Evolutionary conservation across 2,797 vertebrate species (phyloP).

Genomic region (Strix occidentalis): DNA sequence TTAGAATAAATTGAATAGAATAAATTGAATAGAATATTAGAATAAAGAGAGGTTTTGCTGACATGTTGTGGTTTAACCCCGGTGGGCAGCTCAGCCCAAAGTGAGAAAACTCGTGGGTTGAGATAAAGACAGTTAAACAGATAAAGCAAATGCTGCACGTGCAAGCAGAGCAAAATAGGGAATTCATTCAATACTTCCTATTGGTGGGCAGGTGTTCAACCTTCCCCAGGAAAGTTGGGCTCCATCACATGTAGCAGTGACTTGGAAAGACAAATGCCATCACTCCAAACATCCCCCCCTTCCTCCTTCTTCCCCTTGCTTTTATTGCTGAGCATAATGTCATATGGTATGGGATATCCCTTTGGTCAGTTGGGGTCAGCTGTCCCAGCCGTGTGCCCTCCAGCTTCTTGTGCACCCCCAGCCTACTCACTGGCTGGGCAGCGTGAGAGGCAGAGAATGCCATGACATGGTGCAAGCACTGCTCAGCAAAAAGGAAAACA

Average conservation of each 20-base stretch:
- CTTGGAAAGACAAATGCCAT: not conserved
- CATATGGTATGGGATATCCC: not conserved
- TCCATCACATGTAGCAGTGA: fast-evolving
- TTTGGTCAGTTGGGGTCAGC: not conserved
- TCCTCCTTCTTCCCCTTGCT: not conserved
- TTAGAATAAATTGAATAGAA: not conserved
- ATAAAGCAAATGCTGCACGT: not conserved
- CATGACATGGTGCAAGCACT: not conserved
- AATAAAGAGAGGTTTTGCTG: not conserved
- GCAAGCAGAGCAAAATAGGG: not conserved
- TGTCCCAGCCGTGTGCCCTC: not conserved
- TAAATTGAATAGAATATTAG: not conserved
- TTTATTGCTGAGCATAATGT: fast-evolving
- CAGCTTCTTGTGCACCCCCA: not conserved
- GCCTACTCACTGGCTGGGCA: not conserved
- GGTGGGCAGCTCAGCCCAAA: not conserved
- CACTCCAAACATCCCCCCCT: fast-evolving
- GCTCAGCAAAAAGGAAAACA: not conserved
- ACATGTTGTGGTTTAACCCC: not conserved
- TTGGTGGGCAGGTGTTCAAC: not conserved
- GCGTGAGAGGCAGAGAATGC: not conserved
- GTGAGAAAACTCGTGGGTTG: not conserved
- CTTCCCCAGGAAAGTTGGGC: fast-evolving
- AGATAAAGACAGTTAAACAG: not conserved
- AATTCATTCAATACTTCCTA: not conserved